A percentile compares a stretch with the other conserved stretches of the same genome.
Evolutionary conservation across 2,113 vertebrate genomes (phyloP).

Genomic region (Tragulus kanchil): DNA sequence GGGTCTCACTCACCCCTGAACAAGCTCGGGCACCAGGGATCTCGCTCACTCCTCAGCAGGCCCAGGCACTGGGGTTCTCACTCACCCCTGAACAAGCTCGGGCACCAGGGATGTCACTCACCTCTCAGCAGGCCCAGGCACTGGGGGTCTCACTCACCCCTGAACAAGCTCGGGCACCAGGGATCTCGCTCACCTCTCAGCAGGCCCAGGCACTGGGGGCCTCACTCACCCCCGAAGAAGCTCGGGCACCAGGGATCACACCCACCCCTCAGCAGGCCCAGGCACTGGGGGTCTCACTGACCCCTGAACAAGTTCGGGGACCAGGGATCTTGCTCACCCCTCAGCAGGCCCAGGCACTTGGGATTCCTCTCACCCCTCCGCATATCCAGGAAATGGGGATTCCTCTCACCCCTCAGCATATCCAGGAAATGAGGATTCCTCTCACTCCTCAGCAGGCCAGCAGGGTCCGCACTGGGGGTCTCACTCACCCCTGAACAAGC

Average conservation of each 20-base stretch:
- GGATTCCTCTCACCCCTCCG: background rate
- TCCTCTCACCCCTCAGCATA: background rate
- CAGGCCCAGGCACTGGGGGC: too few species aligned
- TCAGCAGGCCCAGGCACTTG: accelerated
- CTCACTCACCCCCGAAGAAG: accelerated
- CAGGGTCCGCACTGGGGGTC: background rate
- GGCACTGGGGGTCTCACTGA: background rate
- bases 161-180: accelerated
- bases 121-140: background rate
- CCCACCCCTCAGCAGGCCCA: background rate
- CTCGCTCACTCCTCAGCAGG: accelerated
- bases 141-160: background rate
- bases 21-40: accelerated
- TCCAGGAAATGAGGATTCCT: background rate
- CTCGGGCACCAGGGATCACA: background rate
- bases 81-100: background rate
- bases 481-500: background rate
- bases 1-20: background rate
- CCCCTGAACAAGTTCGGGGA: accelerated
- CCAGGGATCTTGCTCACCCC: too few species aligned
- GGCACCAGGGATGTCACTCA: accelerated
- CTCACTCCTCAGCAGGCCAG: background rate
- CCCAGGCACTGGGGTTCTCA: background rate
- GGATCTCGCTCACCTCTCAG: background rate
- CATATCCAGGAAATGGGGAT: background rate